Percentiles rank a stretch among this genome's conserved stretches.
phyloP scores from a whole-genome alignment of 2,888 invertebrate species.

The Mactromeris polynyma region DNA sequence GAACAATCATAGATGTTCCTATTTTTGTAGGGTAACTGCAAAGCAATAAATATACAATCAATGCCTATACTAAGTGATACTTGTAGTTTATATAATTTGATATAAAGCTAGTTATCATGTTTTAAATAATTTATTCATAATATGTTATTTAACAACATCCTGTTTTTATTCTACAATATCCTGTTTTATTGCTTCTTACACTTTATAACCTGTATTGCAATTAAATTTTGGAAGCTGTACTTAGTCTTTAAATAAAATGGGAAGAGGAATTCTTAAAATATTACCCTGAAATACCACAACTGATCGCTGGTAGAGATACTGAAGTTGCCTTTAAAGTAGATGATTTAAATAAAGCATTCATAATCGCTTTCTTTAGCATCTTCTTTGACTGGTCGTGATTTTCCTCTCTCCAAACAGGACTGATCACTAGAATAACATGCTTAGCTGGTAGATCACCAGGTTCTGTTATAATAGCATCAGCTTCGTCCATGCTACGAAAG shows the following conservation, averaged over 20 bases:
- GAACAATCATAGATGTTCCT: slow-evolving; percentile 48
- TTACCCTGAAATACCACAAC: slow-evolving; percentile 72
- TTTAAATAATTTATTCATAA: no score
- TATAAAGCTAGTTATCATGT: no score
- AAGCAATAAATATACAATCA: background rate
- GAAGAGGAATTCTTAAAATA: background rate
- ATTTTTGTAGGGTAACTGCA: slow-evolving; percentile 42
- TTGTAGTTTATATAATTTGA: no score
- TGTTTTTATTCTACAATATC: background rate
- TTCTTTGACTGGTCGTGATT: slow-evolving; percentile 60
- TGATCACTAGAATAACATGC: slow-evolving; percentile 65
- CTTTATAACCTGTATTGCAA: no score
- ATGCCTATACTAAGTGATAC: no score
- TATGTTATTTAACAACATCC: no score
- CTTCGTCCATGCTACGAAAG: slow-evolving; percentile 57
- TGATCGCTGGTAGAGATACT: slow-evolving; percentile 79
- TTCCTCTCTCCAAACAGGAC: slow-evolving; percentile 64
- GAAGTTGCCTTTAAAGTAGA: slow-evolving; percentile 52
- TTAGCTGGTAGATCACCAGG: slow-evolving; percentile 64
- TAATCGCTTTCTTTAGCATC: slow-evolving; percentile 53
- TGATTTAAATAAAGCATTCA: slow-evolving; percentile 60
- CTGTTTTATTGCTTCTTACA: background rate
- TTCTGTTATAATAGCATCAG: slow-evolving; percentile 52
- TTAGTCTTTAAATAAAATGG: no score
- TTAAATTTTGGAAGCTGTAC: no score